Conservation (phyloP, 2,797 vertebrate genomes). For the Tarsius wallacei region DNA sequence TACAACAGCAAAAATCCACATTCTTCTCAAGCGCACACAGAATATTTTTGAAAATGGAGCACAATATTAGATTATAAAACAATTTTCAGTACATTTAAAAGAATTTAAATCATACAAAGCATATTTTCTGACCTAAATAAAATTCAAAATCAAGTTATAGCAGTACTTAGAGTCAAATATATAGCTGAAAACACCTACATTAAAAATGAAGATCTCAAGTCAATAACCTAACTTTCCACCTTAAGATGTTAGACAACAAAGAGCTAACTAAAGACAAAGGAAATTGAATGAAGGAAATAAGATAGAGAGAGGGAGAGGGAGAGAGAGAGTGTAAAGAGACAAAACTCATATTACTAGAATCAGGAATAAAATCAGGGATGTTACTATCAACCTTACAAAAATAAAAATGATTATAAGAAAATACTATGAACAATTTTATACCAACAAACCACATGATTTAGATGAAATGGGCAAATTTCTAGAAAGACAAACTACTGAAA, state of each 20-base stretch:
- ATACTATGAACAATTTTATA: background rate
- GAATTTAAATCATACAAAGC: background rate
- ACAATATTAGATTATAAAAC: background rate
- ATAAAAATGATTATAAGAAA: background rate
- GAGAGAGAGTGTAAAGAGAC: background rate
- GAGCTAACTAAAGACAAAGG: background rate
- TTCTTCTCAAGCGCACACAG: background rate
- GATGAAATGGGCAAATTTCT: background rate
- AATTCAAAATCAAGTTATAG: background rate
- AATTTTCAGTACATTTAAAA: background rate
- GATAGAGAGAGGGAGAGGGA: background rate
- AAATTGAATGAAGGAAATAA: background rate
- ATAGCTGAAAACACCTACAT: background rate
- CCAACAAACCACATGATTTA: background rate
- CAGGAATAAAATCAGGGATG: background rate
- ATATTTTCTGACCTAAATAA: background rate
- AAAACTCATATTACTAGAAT: background rate
- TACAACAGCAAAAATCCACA: background rate
- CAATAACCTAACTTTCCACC: background rate
- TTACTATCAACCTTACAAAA: background rate
- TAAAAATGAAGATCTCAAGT: background rate
- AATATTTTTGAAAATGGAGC: background rate
- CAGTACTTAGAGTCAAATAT: background rate
- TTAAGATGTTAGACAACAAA: background rate
- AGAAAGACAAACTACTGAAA: conserved; percentile 1